phyloP scores from a whole-genome alignment of 2,113 vertebrate species.

The Trinectes maculatus region DNA sequence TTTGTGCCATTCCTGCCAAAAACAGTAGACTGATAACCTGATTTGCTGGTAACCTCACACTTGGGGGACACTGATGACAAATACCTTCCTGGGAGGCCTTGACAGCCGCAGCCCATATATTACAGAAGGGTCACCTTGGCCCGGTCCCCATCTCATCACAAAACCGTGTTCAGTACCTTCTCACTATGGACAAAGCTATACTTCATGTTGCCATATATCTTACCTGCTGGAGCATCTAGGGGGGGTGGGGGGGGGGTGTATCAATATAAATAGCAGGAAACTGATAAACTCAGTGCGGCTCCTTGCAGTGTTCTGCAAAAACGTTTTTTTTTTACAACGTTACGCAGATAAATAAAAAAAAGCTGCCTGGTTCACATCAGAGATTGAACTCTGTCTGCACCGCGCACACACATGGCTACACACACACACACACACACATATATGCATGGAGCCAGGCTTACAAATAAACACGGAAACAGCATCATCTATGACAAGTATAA shows the following conservation, averaged over 20 bases:
- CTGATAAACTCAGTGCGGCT: constrained; percentile 66
- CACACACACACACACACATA: constrained; percentile 10
- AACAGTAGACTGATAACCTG: constrained; percentile 77
- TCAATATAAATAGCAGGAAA: constrained; percentile 66
- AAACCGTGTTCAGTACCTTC: constrained; percentile 70
- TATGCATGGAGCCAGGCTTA: constrained; percentile 25
- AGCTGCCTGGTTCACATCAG: constrained; percentile 46
- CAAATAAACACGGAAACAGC: constrained; percentile 45
- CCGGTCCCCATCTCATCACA: constrained; percentile 75
- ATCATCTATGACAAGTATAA: constrained; percentile 57
- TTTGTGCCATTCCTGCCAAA: constrained; percentile 73
- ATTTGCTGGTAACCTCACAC: constrained; percentile 77
- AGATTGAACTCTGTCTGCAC: constrained; percentile 26
- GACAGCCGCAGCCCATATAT: constrained; percentile 79
- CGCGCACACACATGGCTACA: not conserved
- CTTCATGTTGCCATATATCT: constrained; percentile 71
- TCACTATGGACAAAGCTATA: constrained; percentile 70
- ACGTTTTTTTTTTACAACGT: constrained; percentile 51
- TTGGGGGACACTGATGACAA: constrained; percentile 78
- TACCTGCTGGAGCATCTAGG: constrained; percentile 56
- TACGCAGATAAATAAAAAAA: constrained; percentile 54
- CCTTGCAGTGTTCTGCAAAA: constrained; percentile 41
- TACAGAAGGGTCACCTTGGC: constrained; percentile 82
- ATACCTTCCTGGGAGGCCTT: constrained; percentile 80
- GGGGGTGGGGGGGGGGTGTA: too few species aligned